Base-by-base conservation (phyloP, 2,113 vertebrate genomes). In the Sceloporus undulatus region DNA sequence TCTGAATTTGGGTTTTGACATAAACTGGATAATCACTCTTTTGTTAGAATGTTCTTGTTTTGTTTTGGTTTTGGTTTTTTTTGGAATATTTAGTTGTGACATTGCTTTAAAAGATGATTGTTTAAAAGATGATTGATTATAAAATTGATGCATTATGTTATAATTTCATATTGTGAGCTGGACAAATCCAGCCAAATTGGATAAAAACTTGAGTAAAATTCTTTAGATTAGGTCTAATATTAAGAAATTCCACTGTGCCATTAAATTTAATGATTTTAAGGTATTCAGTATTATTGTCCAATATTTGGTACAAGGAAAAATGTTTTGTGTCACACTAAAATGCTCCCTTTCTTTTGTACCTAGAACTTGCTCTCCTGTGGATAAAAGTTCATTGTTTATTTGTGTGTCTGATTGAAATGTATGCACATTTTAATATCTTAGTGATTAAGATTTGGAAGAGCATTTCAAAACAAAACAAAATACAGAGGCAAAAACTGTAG, bases 321-420 rank as follows among this genome's bases (percentile, higher is more conserved):
- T 19, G 1, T 3, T n/a, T 34, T 73, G 18, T 1, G 21, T 73
- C 16, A 70, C 70, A 40, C 2, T 48, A 66, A 66, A 18, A 0
- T 48, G 40, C 66, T 40, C n/a, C 16, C 52, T 34, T 73, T 42
- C 9, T 70, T 73, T 73, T 42, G 40, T 70, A 48, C 65, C 48
- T 83, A 19, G 25, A 71, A 52, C 42, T 42, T 19, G 11, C 7
- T 48, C 29, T 34, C 48, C 42, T 29, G 8, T 56, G 23, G 27
- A 54, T 70, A 83, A 52, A 81, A 27, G 42, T 52, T 23, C 42
- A 70, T 16, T 83, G 25, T 34, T 83, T 70, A 48, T 83, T 83
- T 70, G 65, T 38, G n/a, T 83, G 25, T 79, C 29, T 68, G 81
- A 70, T 70, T 83, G 68, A 40, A 52, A 83, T 71, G 38, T 48